Base-by-base conservation (phyloP, 2,888 invertebrate species). In the Vandiemenella viatica region DNA sequence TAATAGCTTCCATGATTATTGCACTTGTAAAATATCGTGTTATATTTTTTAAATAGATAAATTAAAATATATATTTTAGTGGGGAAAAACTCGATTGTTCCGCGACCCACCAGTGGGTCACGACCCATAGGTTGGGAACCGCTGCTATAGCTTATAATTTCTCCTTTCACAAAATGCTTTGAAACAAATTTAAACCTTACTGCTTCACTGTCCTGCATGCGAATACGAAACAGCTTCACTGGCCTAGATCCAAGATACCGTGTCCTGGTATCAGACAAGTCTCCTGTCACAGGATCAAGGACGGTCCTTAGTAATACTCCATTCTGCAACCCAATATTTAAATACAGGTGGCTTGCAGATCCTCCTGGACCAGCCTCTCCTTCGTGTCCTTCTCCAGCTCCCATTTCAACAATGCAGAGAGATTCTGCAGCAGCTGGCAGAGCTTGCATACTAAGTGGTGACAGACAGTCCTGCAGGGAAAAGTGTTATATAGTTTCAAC, bases 261-360 rank as follows among this genome's bases (percentile, higher is more conserved):
- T 0, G 97, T 97, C 57, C 98, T 76, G 0, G 97, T 97, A 63
- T 99, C 98, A 3, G 93, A 89, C 57, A 98, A 74, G 65, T 96
- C 96, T 0, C 98, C 98, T 38, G 92, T 91, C 17, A 93, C 88
- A 0, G 90, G 88, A 70, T 97, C 97, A 23, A 97, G 70, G 3
- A 96, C 93, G 2, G 93, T 93, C 60, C 97, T 74, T 48, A 97
- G 69, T 51, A 97, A 67, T 21, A 93, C 93, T 48, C 97, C 97
- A 68, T 98, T 97, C 70, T 92, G 92, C 19, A 98, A 71, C 1
- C 98, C 98, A 64, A 98, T 96, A 63, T 98, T 97, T 21, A 99
- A 72, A 68, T 93, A 95, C 17, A 96, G 73, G 17, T 43, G 41
- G 41, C 50, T 46, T 1, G 26, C 7, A 10, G 49, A 45, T 5